These are phyloP conservation scores for Lerema accius DNA, from an alignment of 1,140 invertebrate genomes.

Conservation along the genomic window DNA sequence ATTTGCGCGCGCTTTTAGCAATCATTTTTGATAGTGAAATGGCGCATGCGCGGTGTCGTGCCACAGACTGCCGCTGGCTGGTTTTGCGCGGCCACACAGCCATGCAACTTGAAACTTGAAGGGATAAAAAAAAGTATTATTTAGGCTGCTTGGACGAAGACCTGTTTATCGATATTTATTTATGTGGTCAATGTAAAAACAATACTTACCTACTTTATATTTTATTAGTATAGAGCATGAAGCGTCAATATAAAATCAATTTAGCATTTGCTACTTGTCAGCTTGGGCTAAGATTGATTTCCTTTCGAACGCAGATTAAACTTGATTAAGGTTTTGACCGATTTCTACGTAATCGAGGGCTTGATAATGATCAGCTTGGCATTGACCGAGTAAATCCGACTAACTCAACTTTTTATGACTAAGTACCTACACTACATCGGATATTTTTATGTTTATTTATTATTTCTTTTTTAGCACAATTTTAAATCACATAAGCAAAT, in stretches of 20 bases:
- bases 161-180: slow-evolving; percentile 13
- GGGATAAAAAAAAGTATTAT: slow-evolving; percentile 30
- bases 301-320: not conserved
- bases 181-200: slow-evolving; percentile 12
- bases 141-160: slow-evolving; percentile 14
- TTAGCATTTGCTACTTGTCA: not conserved
- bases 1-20: slow-evolving; percentile 41
- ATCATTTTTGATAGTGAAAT: slow-evolving; percentile 37
- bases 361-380: slow-evolving; percentile 2
- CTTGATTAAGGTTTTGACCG: slow-evolving; percentile 11
- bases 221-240: no score
- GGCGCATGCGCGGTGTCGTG: slow-evolving; percentile 43
- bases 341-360: slow-evolving; percentile 17
- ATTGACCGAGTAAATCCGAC: slow-evolving; percentile 7
- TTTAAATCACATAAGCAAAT: no score
- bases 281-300: not conserved
- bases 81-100: slow-evolving; percentile 34
- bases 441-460: no score
- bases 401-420: not conserved
- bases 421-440: no score
- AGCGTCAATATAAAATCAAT: no score
- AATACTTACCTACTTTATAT: no score
- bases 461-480: no score
- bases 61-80: slow-evolving; percentile 32
- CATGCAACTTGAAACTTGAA: slow-evolving; percentile 16